Conservation (phyloP, 2,888 invertebrate species). For the Anaspis maculata region DNA sequence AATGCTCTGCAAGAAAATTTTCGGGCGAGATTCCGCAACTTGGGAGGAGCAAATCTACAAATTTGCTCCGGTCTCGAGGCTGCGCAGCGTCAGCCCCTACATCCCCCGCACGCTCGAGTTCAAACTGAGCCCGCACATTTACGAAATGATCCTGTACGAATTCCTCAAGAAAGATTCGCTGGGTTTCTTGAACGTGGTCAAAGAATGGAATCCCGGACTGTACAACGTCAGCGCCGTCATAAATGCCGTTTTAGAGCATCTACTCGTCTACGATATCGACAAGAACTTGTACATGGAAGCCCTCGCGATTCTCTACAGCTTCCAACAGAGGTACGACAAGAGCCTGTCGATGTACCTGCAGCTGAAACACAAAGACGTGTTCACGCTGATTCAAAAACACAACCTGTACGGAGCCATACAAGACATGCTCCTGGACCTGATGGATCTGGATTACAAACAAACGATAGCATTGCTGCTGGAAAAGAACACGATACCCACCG, state of each 20-base stretch:
- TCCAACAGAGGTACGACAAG: slow-evolving; percentile 83
- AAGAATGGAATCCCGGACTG: slow-evolving; percentile 79
- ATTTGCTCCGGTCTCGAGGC: slow-evolving; percentile 75
- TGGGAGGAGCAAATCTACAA: slow-evolving; percentile 93
- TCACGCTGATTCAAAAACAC: slow-evolving; percentile 76
- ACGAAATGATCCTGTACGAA: slow-evolving; percentile 91
- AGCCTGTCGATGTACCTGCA: slow-evolving; percentile 85
- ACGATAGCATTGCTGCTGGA: slow-evolving; percentile 76
- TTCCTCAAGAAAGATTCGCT: slow-evolving; percentile 71
- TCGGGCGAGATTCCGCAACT: slow-evolving; percentile 69
- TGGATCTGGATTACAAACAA: slow-evolving; percentile 76
- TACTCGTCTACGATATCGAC: slow-evolving; percentile 60
- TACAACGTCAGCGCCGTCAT: slow-evolving; percentile 79
- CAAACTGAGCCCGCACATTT: slow-evolving; percentile 72
- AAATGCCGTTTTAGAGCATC: slow-evolving; percentile 75
- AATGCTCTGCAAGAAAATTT: slow-evolving; percentile 72
- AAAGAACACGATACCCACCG: slow-evolving; percentile 63
- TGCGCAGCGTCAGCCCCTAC: slow-evolving; percentile 67
- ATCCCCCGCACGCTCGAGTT: slow-evolving; percentile 67
- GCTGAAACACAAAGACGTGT: slow-evolving; percentile 85
- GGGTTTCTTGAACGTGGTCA: slow-evolving; percentile 76
- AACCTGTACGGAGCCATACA: slow-evolving; percentile 75
- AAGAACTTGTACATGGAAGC: slow-evolving; percentile 75
- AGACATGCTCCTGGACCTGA: slow-evolving; percentile 79
- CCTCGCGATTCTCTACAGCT: slow-evolving; percentile 80